Conservation (phyloP, 2,888 invertebrate genomes). For the Acronicta leporina region DNA sequence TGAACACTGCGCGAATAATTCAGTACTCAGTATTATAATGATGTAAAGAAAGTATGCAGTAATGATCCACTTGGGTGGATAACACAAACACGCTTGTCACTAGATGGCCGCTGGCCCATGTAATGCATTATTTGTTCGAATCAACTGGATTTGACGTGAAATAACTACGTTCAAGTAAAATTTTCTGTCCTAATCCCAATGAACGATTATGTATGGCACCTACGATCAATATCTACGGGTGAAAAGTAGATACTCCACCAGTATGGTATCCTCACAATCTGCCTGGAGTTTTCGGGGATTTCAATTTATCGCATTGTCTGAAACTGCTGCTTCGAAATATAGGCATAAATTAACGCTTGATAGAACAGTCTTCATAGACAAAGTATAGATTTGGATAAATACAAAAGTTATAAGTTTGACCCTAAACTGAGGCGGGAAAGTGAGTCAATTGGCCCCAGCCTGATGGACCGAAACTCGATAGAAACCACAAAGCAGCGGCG, state of each 20-base stretch:
- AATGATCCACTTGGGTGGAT: constrained; percentile 67
- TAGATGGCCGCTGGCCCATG: constrained; percentile 68
- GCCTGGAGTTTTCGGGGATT: too few species aligned
- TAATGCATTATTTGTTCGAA: constrained; percentile 59
- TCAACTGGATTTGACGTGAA: constrained; percentile 37
- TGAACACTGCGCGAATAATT: constrained; percentile 46
- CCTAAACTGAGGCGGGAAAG: constrained; percentile 77
- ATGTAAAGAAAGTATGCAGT: constrained; percentile 67
- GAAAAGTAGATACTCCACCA: too few species aligned
- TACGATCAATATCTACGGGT: too few species aligned
- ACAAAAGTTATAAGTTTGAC: constrained; percentile 52
- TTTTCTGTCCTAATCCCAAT: too few species aligned
- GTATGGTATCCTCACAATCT: too few species aligned
- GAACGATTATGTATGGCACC: too few species aligned
- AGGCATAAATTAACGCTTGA: too few species aligned
- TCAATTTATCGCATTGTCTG: too few species aligned
- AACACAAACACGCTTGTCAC: constrained; percentile 61
- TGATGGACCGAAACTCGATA: constrained; percentile 83
- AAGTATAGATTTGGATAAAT: too few species aligned
- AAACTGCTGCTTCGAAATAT: neutral
- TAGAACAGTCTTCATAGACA: too few species aligned
- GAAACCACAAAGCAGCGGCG: constrained; percentile 76
- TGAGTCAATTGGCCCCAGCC: constrained; percentile 68
- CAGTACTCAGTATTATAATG: constrained; percentile 52
- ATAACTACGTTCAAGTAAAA: constrained; percentile 30